A percentile compares a stretch with the other conserved stretches of the same genome.
These are phyloP conservation scores for Tapirus terrestris DNA, from an alignment of 2,113 vertebrate genomes.

Conservation along the genomic window DNA sequence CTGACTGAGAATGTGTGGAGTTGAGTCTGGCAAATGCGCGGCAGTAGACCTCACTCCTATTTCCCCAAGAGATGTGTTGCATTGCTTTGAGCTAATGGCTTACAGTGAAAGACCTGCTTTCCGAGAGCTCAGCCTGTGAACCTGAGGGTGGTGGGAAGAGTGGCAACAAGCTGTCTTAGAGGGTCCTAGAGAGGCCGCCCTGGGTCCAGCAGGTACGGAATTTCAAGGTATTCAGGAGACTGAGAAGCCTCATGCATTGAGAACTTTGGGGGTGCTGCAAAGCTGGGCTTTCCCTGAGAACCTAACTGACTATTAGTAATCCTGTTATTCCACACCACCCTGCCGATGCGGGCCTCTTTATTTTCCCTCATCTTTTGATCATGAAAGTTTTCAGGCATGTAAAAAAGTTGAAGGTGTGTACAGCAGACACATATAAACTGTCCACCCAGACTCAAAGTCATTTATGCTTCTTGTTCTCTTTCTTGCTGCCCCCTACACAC, in stretches of 20 bases:
- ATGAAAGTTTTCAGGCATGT: background rate
- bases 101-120: background rate
- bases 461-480: background rate
- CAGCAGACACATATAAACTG: too few species aligned
- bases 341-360: background rate
- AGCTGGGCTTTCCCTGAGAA: background rate
- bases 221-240: background rate
- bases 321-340: background rate
- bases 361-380: background rate
- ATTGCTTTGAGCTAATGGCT: background rate
- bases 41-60: background rate
- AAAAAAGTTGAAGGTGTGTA: background rate
- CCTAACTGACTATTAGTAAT: background rate
- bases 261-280: background rate
- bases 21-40: fast-evolving
- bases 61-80: background rate
- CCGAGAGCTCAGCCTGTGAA: background rate
- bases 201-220: background rate
- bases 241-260: fast-evolving
- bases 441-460: background rate
- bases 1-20: background rate
- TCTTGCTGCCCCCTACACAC: background rate
- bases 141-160: background rate
- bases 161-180: too few species aligned
- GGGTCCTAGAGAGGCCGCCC: fast-evolving